phyloP scores from a whole-genome alignment of 1,140 invertebrate species.

The Kradibia gibbosae region DNA sequence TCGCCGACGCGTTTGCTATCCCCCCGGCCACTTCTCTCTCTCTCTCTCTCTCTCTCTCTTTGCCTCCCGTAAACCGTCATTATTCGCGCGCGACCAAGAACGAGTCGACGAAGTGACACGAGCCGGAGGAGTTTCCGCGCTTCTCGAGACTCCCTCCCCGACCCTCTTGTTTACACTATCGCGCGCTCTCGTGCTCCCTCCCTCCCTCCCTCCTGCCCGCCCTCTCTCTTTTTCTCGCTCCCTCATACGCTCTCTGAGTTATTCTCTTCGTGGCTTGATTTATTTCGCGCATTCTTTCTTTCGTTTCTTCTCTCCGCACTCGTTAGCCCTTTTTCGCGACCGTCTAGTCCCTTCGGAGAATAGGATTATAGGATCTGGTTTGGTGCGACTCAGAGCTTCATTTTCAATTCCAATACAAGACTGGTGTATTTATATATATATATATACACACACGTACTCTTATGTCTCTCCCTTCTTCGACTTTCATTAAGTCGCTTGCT shows the following conservation, averaged over 20 bases:
- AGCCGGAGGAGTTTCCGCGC: slow-evolving; percentile 32
- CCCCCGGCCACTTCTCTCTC: background rate
- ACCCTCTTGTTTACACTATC: no score
- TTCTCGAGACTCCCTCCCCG: background rate
- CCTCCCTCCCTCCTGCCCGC: no score
- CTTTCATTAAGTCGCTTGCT: slow-evolving; percentile 16
- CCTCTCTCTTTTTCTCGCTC: background rate
- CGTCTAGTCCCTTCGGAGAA: slow-evolving; percentile 20
- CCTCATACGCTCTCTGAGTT: background rate
- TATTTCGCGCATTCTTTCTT: slow-evolving; percentile 38
- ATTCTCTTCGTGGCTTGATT: slow-evolving; percentile 20
- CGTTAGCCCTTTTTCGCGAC: slow-evolving; percentile 31
- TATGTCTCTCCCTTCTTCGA: background rate
- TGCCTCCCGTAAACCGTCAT: slow-evolving; percentile 13
- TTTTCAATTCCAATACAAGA: slow-evolving; percentile 32
- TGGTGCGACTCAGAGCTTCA: background rate
- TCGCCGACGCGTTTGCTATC: no score
- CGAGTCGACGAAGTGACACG: slow-evolving; percentile 38
- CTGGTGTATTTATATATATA: background rate
- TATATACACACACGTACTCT: background rate
- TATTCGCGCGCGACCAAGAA: slow-evolving; percentile 33
- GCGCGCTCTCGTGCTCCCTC: no score
- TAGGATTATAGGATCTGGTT: slow-evolving; percentile 29
- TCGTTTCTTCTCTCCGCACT: slow-evolving; percentile 23
- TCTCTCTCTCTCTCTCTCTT: background rate